A percentile compares a stretch with the other conserved stretches of the same genome.
These are phyloP conservation scores for Cryptosula pallasiana DNA, from an alignment of 2,888 invertebrate genomes.

Conservation along the genomic window DNA sequence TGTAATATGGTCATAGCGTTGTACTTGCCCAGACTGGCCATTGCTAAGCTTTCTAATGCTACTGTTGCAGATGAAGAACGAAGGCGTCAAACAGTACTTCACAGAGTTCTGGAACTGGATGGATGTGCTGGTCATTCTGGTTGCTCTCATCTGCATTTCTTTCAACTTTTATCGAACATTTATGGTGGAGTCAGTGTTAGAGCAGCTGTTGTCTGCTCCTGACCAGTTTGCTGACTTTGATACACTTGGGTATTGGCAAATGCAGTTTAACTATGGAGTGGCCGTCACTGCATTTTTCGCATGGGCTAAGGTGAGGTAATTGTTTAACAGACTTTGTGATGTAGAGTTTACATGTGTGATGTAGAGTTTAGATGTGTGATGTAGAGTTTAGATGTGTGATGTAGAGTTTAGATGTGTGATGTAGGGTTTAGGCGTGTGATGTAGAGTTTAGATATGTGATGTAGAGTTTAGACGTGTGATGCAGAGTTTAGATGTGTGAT, in stretches of 20 bases:
- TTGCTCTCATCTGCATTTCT: conserved; percentile 49
- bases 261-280: conserved; percentile 57
- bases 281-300: conserved; percentile 61
- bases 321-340: no score
- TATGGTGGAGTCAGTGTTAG: conserved; percentile 36
- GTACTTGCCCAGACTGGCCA: no score
- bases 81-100: conserved; percentile 45
- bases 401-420: no score
- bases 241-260: conserved; percentile 57
- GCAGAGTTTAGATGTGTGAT: no score
- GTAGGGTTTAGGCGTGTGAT: no score
- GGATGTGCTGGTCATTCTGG: conserved; percentile 58
- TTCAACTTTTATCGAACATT: conserved; percentile 45
- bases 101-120: conserved; percentile 60
- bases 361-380: no score
- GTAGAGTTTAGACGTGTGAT: no score
- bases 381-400: no score
- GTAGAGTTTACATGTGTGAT: no score
- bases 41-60: no score
- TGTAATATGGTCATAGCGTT: no score
- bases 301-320: conserved; percentile 62
- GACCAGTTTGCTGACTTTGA: conserved; percentile 59
- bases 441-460: no score
- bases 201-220: conserved; percentile 39
- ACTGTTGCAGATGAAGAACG: conserved; percentile 26